These are phyloP conservation scores for Lophotis ruficrista DNA, from an alignment of 2,113 vertebrate species.

Conservation along the genomic window DNA sequence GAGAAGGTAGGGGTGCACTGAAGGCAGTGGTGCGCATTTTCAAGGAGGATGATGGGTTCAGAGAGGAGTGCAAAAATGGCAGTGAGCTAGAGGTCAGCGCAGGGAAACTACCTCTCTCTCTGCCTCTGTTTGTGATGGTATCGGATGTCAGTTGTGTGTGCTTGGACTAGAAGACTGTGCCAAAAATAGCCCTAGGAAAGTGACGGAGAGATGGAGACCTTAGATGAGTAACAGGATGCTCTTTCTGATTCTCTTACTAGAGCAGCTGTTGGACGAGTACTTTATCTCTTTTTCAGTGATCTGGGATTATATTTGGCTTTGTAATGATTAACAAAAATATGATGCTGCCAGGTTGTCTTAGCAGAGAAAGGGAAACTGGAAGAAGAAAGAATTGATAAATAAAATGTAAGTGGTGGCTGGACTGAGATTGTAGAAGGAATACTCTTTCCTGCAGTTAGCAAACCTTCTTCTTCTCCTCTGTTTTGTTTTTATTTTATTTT, in stretches of 20 bases:
- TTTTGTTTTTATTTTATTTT: constrained; percentile 53
- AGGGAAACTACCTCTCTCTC: background rate
- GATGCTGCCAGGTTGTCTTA: background rate
- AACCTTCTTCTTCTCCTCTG: background rate
- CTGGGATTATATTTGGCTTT: background rate
- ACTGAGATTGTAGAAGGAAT: background rate
- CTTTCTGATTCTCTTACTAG: background rate
- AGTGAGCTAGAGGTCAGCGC: background rate
- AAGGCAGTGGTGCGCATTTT: background rate
- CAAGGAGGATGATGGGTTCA: background rate
- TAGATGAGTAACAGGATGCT: background rate
- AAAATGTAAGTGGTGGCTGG: background rate
- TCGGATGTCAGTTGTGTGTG: background rate
- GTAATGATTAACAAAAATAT: background rate
- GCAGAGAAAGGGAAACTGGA: background rate
- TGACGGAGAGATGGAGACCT: background rate
- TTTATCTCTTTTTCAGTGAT: background rate
- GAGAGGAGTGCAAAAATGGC: background rate
- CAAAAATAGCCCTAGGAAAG: background rate
- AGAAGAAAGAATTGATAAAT: background rate
- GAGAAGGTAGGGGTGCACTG: background rate
- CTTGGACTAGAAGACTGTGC: background rate
- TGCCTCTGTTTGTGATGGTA: background rate
- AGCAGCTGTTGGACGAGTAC: background rate
- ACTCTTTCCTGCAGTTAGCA: constrained; percentile 1